Evolutionary conservation across 2,888 invertebrate species (phyloP).

Genomic region (Melipona bicolor): DNA sequence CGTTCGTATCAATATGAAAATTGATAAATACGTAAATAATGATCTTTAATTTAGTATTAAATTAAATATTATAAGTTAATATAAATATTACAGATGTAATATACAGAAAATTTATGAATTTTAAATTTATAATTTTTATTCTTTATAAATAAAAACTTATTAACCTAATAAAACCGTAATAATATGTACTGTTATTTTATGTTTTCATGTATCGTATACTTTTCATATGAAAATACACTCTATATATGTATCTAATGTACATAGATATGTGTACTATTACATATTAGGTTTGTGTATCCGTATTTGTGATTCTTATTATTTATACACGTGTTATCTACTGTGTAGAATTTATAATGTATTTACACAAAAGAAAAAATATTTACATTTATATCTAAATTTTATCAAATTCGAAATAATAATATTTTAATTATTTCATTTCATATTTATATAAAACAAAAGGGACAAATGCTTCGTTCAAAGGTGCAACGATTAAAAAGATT

Average conservation of each 20-base stretch:
- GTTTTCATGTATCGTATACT: too few relatives aligned
- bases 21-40: too few relatives aligned
- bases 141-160: too few relatives aligned
- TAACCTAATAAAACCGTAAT: too few relatives aligned
- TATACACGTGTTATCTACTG: not conserved
- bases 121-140: too few relatives aligned
- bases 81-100: too few relatives aligned
- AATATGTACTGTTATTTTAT: too few relatives aligned
- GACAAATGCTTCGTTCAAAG: constrained; percentile 52
- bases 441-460: constrained; percentile 12
- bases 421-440: not conserved
- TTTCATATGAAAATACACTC: not conserved
- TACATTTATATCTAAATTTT: not conserved
- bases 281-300: not conserved
- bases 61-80: too few relatives aligned
- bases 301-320: not conserved
- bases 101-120: too few relatives aligned
- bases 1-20: too few relatives aligned
- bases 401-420: not conserved
- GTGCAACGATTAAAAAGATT: constrained; percentile 9
- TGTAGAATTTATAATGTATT: not conserved
- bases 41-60: too few relatives aligned
- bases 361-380: not conserved
- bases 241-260: too few relatives aligned
- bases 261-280: not conserved